Conservation (phyloP, 2,888 invertebrate genomes). For the Pinctada fucata region DNA sequence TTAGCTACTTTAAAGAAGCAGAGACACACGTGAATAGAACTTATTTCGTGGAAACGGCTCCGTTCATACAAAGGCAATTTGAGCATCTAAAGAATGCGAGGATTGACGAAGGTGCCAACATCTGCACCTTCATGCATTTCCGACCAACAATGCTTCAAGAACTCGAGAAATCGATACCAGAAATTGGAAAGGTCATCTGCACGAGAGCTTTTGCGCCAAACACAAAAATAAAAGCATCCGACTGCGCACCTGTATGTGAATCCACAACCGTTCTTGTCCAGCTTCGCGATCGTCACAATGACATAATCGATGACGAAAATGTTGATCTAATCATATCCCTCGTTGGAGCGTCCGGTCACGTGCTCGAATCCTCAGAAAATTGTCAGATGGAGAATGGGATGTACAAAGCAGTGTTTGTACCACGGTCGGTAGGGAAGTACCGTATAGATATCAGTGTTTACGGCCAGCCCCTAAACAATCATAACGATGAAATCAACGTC, state of each 20-base stretch:
- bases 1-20: conserved; percentile 1
- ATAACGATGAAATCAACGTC: not conserved
- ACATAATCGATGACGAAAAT: conserved; percentile 2
- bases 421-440: not conserved
- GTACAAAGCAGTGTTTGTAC: not conserved
- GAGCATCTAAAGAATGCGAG: not conserved
- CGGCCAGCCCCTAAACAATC: conserved; percentile 6
- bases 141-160: not conserved
- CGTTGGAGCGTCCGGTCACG: conserved; percentile 1
- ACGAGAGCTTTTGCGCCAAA: conserved; percentile 18
- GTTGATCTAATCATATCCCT: not conserved
- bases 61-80: conserved; percentile 10
- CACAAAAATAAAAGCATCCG: conserved; percentile 8
- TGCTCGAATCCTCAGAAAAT: not conserved
- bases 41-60: conserved; percentile 12
- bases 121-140: conserved; percentile 3
- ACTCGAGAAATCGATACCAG: not conserved
- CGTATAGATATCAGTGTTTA: conserved; percentile 5
- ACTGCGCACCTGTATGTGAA: not conserved
- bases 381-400: conserved; percentile 8
- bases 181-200: not conserved
- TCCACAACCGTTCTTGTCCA: not conserved
- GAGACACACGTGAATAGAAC: conserved; percentile 3
- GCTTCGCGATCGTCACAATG: conserved; percentile 8
- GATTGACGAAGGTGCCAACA: not conserved